phyloP scores from a whole-genome alignment of 2,888 invertebrate genomes.

The Ypsolopha scabrella region DNA sequence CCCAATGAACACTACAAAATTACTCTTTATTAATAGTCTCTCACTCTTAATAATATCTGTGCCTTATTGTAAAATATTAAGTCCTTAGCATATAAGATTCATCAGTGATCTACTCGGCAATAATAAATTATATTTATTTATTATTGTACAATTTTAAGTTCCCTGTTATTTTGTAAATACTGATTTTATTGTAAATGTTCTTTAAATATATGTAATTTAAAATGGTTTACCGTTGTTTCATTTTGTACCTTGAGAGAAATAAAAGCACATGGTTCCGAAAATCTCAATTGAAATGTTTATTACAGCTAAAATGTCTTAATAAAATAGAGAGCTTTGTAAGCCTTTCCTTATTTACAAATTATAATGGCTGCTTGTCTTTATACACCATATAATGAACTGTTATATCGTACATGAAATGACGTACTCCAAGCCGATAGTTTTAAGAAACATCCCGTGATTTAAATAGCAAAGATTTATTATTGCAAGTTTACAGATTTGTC shows the following conservation, averaged over 20 bases:
- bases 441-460: too few relatives aligned
- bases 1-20: not conserved
- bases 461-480: too few relatives aligned
- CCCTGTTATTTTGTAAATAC: not conserved
- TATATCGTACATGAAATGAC: too few relatives aligned
- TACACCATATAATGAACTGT: too few relatives aligned
- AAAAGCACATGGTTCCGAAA: not conserved
- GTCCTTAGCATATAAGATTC: not conserved
- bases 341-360: constrained; percentile 8
- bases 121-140: not conserved
- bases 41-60: not conserved
- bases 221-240: not conserved
- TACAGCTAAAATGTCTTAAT: constrained; percentile 4
- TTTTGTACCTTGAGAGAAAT: not conserved
- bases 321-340: constrained; percentile 19
- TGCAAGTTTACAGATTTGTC: too few relatives aligned
- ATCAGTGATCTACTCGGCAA: not conserved
- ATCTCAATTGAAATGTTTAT: not conserved
- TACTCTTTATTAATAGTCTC: not conserved
- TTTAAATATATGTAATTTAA: constrained; percentile 2
- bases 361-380: too few relatives aligned
- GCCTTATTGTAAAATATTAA: not conserved
- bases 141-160: not conserved
- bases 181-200: not conserved
- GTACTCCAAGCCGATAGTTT: too few relatives aligned